Evolutionary conservation across 1,140 invertebrate genomes (phyloP).

Genomic region (Heterodera carotae): DNA sequence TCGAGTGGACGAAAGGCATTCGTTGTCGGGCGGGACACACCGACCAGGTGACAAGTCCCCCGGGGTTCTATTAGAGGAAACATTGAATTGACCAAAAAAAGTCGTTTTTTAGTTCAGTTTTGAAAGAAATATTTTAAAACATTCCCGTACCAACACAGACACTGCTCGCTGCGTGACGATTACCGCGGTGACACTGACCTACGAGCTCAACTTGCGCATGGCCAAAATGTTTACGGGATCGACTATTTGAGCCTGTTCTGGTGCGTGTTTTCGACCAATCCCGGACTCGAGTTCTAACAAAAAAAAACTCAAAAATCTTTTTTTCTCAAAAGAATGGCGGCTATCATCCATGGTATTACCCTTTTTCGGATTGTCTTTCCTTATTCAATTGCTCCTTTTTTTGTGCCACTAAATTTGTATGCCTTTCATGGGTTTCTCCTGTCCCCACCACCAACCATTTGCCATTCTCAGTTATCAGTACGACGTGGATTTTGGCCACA

Average conservation of each 20-base stretch:
- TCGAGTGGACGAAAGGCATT: slow-evolving; percentile 52
- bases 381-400: too few species aligned
- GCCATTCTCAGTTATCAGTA: slow-evolving; percentile 39
- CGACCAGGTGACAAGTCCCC: slow-evolving; percentile 19
- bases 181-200: slow-evolving; percentile 44
- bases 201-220: slow-evolving; percentile 38
- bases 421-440: too few species aligned
- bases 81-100: too few species aligned
- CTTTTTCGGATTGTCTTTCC: too few species aligned
- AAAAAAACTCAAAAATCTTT: background rate
- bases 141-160: slow-evolving; percentile 26
- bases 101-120: too few species aligned
- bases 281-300: background rate
- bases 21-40: slow-evolving; percentile 42
- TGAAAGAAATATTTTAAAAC: too few species aligned
- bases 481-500: slow-evolving; percentile 53
- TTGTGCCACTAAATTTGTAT: too few species aligned
- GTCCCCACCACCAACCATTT: background rate
- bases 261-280: background rate
- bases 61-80: too few species aligned
- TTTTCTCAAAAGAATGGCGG: too few species aligned
- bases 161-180: slow-evolving; percentile 51
- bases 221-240: slow-evolving; percentile 52
- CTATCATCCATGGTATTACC: too few species aligned
- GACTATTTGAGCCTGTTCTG: slow-evolving; percentile 53